phyloP scores from a whole-genome alignment of 2,113 vertebrate genomes.

The Plotosus lineatus region DNA sequence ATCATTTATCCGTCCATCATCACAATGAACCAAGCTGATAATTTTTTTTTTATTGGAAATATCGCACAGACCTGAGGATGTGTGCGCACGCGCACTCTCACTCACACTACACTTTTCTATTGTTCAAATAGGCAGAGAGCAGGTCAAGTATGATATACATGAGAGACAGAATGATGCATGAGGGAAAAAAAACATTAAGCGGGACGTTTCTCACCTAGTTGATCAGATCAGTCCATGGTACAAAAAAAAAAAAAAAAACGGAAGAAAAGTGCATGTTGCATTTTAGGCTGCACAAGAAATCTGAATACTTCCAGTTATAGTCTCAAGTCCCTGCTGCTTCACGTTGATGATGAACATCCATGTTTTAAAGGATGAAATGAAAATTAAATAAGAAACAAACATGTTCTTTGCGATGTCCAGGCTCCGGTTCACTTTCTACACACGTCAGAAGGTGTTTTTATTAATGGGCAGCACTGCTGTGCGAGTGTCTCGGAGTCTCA shows the following conservation, averaged over 20 bases:
- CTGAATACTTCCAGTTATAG: neutral
- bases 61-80: constrained; percentile 36
- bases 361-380: neutral
- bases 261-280: neutral
- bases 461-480: neutral
- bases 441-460: neutral
- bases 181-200: neutral
- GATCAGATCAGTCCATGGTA: constrained; percentile 10
- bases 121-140: constrained; percentile 32
- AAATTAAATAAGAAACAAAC: constrained; percentile 6
- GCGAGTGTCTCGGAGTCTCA: neutral
- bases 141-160: constrained; percentile 6
- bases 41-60: constrained; percentile 55
- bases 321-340: constrained; percentile 8
- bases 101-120: constrained; percentile 1
- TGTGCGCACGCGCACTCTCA: neutral
- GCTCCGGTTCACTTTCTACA: neutral
- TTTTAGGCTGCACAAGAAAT: neutral
- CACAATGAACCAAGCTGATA: constrained; percentile 20
- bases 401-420: neutral
- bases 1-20: neutral
- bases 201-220: neutral
- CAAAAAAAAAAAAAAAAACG: neutral
- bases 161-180: neutral
- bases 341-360: neutral